These are phyloP conservation scores for Gambelia wislizenii DNA, from an alignment of 2,797 vertebrate species.

Conservation along the genomic window DNA sequence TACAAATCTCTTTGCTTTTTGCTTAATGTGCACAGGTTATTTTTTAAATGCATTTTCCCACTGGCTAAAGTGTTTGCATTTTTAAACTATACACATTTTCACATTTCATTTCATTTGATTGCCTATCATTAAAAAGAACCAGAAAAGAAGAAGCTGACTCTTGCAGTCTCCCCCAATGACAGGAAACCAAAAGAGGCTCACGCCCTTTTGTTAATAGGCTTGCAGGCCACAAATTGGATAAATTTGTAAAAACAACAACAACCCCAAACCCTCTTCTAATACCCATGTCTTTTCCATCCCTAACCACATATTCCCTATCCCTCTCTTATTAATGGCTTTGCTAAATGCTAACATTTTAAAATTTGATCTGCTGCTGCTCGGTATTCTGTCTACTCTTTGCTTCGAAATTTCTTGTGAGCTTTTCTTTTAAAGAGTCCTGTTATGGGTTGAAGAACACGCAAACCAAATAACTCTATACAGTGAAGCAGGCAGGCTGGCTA, in stretches of 20 bases:
- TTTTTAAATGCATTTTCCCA: neutral
- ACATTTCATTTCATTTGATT: neutral
- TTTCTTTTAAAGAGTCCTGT: neutral
- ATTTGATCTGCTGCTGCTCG: neutral
- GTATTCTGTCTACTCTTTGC: neutral
- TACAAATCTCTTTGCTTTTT: neutral
- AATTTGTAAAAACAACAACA: neutral
- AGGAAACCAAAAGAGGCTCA: neutral
- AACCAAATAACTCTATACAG: neutral
- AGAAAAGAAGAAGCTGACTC: neutral
- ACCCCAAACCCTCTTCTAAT: neutral
- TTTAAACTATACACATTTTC: neutral
- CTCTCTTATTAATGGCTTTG: neutral
- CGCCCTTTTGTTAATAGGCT: neutral
- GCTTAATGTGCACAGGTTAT: neutral
- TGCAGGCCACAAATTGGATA: neutral
- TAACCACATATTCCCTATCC: neutral
- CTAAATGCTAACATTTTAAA: conserved; percentile 1
- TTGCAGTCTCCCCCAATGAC: neutral
- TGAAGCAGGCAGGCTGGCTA: neutral
- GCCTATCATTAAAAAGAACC: neutral
- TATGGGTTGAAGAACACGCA: neutral
- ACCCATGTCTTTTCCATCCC: neutral
- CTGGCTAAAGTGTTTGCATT: neutral
- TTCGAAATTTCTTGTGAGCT: neutral